Evolutionary conservation across 1,140 invertebrate species (phyloP).

Genomic region (Paraescarpia echinospica): DNA sequence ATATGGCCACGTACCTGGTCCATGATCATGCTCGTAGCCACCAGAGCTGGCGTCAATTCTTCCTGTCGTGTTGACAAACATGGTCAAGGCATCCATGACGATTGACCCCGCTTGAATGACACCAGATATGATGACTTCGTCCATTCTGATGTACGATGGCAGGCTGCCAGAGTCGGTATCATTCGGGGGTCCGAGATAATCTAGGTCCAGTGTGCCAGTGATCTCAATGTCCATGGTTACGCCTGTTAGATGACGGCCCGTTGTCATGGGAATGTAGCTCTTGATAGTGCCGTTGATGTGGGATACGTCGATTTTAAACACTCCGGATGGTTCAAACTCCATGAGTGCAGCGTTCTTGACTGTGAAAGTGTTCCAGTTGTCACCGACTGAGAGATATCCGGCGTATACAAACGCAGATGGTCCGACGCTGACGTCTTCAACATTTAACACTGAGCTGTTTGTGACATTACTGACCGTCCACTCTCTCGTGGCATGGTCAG

Average conservation of each 20-base stretch:
- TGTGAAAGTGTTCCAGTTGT: slow-evolving; percentile 4
- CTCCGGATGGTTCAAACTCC: slow-evolving; percentile 20
- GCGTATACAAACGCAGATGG: slow-evolving; percentile 26
- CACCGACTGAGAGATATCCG: slow-evolving; percentile 27
- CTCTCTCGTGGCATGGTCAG: background rate
- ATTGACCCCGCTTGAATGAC: slow-evolving; percentile 34
- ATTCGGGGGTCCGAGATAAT: slow-evolving; percentile 31
- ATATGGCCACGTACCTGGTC: slow-evolving; percentile 34
- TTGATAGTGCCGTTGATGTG: slow-evolving; percentile 16
- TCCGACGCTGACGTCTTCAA: slow-evolving; percentile 30
- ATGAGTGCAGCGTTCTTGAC: slow-evolving; percentile 5
- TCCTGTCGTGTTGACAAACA: slow-evolving; percentile 32
- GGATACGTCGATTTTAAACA: background rate
- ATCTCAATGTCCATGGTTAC: slow-evolving; percentile 10
- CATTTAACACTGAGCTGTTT: slow-evolving; percentile 29
- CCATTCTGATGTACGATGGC: slow-evolving; percentile 24
- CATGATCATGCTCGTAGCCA: slow-evolving; percentile 35
- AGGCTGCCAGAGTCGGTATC: slow-evolving; percentile 20
- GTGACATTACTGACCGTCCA: slow-evolving; percentile 29
- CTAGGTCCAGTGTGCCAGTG: slow-evolving; percentile 32
- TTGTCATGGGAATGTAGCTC: slow-evolving; percentile 15
- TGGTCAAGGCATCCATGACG: slow-evolving; percentile 26
- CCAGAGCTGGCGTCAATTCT: slow-evolving; percentile 36
- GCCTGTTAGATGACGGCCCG: slow-evolving; percentile 12
- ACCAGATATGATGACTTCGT: background rate